phyloP scores from a whole-genome alignment of 2,888 invertebrate species.

The Linnaemya vulpina region DNA sequence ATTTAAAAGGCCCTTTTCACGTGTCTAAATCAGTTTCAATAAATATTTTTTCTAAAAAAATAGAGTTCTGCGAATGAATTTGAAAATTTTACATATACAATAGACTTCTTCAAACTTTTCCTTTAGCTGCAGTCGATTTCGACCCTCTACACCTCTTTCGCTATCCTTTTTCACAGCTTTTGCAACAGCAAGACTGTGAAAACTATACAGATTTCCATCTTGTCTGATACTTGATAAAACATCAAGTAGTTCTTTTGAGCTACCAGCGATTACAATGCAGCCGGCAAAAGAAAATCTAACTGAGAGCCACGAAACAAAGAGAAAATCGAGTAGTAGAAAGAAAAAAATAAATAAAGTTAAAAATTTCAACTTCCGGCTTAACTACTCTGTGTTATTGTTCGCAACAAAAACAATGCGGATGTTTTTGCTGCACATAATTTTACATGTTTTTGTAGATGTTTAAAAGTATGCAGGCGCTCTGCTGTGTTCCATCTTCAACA shows the following conservation, averaged over 20 bases:
- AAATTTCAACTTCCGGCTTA: slow-evolving; percentile 40
- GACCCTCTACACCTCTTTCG: too few species aligned
- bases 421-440: background rate
- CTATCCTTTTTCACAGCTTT: background rate
- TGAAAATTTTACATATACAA: too few species aligned
- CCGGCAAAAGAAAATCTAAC: background rate
- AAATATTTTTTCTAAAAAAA: too few species aligned
- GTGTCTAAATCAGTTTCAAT: too few species aligned
- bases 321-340: background rate
- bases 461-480: background rate
- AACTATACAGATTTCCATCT: slow-evolving; percentile 39
- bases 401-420: background rate
- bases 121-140: too few species aligned
- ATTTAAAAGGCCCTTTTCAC: too few species aligned
- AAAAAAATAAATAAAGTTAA: slow-evolving; percentile 5
- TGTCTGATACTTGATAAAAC: slow-evolving; percentile 52
- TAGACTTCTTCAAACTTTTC: too few species aligned
- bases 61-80: too few species aligned
- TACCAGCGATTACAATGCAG: background rate
- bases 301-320: background rate
- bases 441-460: too few species aligned
- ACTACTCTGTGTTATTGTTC: slow-evolving; percentile 39
- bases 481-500: background rate
- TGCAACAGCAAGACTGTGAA: slow-evolving; percentile 1
- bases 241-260: slow-evolving; percentile 50